Base-by-base conservation (phyloP, 2,888 invertebrate species). In the Pardosa pseudoannulata region DNA sequence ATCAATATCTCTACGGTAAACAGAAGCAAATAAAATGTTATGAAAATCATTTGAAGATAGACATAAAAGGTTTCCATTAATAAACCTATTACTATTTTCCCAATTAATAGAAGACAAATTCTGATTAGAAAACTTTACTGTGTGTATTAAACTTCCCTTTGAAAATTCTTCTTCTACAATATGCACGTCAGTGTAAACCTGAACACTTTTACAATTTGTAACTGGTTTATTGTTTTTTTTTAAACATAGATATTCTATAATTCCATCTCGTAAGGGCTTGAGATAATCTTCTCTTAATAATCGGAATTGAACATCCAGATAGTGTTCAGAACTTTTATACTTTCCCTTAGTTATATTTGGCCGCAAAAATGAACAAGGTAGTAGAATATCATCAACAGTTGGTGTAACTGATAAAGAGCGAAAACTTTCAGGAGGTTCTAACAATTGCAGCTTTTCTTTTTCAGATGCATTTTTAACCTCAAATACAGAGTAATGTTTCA, bases 201-300 rank as follows among this genome's bases (percentile, higher is more conserved):
- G 81, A 23, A 90, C 79, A 87, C 90, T 89, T 87, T 88, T 85
- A 16, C 91, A 91, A 79, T 67, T 76, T 32, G 41, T 85, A 9
- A 71, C 6, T 1, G 74, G 29, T 71, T 91, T 91, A 85, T 92
- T 92, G 46, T 90, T 89, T 9, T 56, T 41, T 50, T 81, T 76
- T 9, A 82, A 64, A n/a, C 28, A 67, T 88, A 92, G 90, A 90
- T 93, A 94, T 90, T 93, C 92, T 89, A 91, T 90, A 91, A 95
- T 93, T 87, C 95, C 95, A 90, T 94, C 93, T 41, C 95, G 92
- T 29, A 97, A 91, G 0, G 96, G 95, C 23, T 93, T 93, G 39
- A 96, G 93, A 90, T 95, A 96, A 91, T 97, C 97, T 92, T 97
- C 96, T 39, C 96, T 92, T 71, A 97, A 90, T 41, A 96, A 92